Percentiles rank a stretch among this genome's conserved stretches.
Evolutionary conservation across 2,888 invertebrate species (phyloP).

Genomic region (Monoplex corrugatus): DNA sequence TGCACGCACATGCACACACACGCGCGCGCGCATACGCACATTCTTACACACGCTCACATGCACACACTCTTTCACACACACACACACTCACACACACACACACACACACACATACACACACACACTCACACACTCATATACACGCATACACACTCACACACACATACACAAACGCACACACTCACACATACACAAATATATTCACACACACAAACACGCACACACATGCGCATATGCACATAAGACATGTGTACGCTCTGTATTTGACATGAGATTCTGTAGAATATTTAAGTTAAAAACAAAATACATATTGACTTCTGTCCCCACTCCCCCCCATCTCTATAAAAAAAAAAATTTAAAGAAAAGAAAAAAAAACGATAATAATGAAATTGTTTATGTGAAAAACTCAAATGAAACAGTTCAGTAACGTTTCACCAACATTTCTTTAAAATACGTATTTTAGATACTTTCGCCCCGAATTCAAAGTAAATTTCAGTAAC

Average conservation of each 20-base stretch:
- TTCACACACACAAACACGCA: background rate
- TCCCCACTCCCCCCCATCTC: background rate
- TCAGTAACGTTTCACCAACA: no score
- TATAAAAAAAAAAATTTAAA: no score
- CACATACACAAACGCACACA: background rate
- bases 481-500: no score
- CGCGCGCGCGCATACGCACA: conserved; percentile 4
- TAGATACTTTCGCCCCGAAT: no score
- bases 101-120: background rate
- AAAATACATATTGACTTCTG: no score
- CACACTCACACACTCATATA: background rate
- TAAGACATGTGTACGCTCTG: background rate
- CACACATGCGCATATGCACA: background rate
- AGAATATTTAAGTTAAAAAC: no score
- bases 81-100: background rate
- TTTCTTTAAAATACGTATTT: no score
- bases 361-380: no score
- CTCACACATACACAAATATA: background rate
- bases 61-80: conserved; percentile 11
- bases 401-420: no score
- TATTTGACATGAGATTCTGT: no score
- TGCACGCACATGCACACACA: conserved; percentile 6
- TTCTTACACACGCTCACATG: background rate
- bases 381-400: no score
- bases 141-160: conserved; percentile 1